A percentile compares a stretch with the other conserved stretches of the same genome.
Conservation (phyloP, 2,113 vertebrate genomes). For the Entomyzon cyanotis region DNA sequence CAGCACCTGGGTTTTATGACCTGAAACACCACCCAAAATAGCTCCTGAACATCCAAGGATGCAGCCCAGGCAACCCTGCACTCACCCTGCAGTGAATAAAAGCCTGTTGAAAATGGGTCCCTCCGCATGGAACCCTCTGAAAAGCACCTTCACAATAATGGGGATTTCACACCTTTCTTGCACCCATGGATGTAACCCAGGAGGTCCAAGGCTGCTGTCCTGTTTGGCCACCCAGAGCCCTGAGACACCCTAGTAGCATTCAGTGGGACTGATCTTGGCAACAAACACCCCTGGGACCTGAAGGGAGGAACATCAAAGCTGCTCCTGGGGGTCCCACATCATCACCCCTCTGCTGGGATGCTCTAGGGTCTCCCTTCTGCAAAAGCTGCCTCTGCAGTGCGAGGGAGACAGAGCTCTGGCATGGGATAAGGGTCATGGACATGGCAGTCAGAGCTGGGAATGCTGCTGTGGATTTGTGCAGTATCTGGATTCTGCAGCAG, state of each 20-base stretch:
- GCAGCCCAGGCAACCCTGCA: background rate
- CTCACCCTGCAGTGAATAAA: background rate
- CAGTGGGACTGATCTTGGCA: background rate
- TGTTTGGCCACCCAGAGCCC: background rate
- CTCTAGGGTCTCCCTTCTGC: background rate
- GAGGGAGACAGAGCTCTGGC: background rate
- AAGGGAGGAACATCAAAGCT: background rate
- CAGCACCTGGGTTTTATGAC: background rate
- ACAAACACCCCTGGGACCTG: background rate
- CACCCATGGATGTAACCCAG: background rate
- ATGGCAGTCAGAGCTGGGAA: background rate
- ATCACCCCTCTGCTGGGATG: background rate
- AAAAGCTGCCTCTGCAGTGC: background rate
- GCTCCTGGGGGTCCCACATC: too few species aligned
- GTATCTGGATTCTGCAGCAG: background rate
- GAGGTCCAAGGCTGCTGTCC: background rate
- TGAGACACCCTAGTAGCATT: background rate
- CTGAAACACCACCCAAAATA: background rate
- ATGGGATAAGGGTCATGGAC: rapidly evolving
- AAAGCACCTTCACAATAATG: background rate
- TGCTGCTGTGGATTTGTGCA: background rate
- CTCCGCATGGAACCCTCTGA: rapidly evolving
- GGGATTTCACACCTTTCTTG: background rate
- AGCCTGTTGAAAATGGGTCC: background rate
- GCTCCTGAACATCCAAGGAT: background rate